Percentiles rank a stretch among this genome's conserved stretches.
These are phyloP conservation scores for Galbula dea DNA, from an alignment of 2,113 vertebrate genomes.

Conservation along the genomic window DNA sequence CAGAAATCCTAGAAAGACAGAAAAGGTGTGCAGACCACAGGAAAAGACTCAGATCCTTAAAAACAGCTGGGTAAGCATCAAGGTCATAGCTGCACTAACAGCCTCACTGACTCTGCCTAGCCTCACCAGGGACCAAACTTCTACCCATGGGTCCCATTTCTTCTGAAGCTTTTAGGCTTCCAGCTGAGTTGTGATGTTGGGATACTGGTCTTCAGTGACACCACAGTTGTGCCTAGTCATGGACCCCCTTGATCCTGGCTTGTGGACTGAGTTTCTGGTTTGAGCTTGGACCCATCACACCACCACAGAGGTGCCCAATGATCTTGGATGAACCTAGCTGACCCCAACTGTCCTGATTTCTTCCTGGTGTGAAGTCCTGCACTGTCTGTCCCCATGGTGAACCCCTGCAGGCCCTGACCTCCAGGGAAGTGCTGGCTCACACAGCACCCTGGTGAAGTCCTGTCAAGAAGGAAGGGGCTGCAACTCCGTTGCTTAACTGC, in stretches of 20 bases:
- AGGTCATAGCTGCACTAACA: not conserved
- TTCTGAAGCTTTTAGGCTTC: not conserved
- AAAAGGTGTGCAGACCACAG: not conserved
- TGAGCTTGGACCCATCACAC: not conserved
- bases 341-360: not conserved
- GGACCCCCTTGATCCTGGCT: not conserved
- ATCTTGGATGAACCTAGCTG: not conserved
- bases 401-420: too few relatives aligned
- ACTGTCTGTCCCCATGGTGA: rapidly evolving
- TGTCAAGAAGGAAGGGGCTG: not conserved
- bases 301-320: not conserved
- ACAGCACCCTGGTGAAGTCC: not conserved
- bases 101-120: not conserved
- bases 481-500: not conserved
- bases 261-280: not conserved
- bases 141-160: not conserved
- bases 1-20: not conserved
- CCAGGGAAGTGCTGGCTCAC: not conserved
- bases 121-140: not conserved
- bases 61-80: not conserved
- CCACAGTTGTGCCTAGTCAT: not conserved
- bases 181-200: not conserved
- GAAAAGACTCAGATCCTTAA: not conserved
- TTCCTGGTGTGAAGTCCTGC: not conserved
- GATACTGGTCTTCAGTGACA: not conserved